A percentile compares a stretch with the other conserved stretches of the same genome.
These are phyloP conservation scores for Branchellion lobata DNA, from an alignment of 2,888 invertebrate genomes.

Conservation along the genomic window DNA sequence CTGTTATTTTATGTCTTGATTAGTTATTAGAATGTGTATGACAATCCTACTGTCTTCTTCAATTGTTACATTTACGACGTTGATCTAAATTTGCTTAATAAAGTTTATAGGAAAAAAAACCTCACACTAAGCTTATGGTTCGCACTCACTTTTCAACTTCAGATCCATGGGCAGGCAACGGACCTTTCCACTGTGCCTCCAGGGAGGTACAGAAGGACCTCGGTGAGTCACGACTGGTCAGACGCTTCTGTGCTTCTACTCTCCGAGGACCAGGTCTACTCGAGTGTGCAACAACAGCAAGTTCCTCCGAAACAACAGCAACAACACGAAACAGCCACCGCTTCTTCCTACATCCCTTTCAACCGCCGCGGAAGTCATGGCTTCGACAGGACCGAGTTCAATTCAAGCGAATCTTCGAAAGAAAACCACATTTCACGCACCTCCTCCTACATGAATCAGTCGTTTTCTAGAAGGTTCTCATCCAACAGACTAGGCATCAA, in stretches of 20 bases:
- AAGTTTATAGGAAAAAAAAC: too few species aligned
- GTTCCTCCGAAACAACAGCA: not conserved
- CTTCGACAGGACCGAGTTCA: not conserved
- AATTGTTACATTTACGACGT: too few species aligned
- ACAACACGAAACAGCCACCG: not conserved
- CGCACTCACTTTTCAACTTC: not conserved
- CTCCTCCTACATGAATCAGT: not conserved
- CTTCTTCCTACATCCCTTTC: not conserved
- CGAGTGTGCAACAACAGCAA: constrained; percentile 7
- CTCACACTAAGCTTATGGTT: too few species aligned
- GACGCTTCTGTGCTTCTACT: constrained; percentile 35
- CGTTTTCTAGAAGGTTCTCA: not conserved
- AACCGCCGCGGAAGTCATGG: not conserved
- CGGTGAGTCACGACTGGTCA: constrained; percentile 48
- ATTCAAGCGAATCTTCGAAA: not conserved
- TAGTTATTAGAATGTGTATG: too few species aligned
- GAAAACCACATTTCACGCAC: not conserved
- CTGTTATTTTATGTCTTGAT: constrained; percentile 6
- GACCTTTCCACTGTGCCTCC: constrained; percentile 48
- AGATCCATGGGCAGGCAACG: constrained; percentile 26
- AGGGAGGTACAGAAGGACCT: constrained; percentile 47
- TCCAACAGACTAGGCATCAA: not conserved
- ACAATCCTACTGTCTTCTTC: too few species aligned
- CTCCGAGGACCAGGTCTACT: constrained; percentile 8
- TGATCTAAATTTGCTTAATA: too few species aligned